Evolutionary conservation across 1,140 invertebrate species (phyloP), one percentile per base, ranked within the genome.

Genomic region (Caenorhabditis remanei): DNA sequence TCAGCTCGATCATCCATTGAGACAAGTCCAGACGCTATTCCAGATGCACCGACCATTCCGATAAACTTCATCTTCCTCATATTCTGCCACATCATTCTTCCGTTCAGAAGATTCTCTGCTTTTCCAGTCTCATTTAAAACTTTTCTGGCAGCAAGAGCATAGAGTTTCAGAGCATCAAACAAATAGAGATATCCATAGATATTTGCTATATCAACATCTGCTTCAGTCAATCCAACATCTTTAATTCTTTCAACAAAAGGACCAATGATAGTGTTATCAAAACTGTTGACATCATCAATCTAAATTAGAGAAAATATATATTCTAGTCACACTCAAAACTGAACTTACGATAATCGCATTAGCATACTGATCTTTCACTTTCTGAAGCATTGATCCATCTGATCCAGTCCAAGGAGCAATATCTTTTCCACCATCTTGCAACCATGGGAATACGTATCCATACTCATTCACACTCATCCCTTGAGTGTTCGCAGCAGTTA

Each of bases 281-380:
- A 92, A 19, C 92, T 90, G 84, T 92, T 92, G 4, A 92, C 91
- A 67, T 92, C 91, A 88, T 92, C 91, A 43, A 92, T 90, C 90
- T 91, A 67, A 89, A 91, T n/a, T 14, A 21, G 2, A 21, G 53
- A 11, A 46, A 55, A 13, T 40, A 83, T 48, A 13, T 11, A 40
- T 43, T 65, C 43, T 21, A 40, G 6, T 21, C 50, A 6, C n/a
- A 32, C 2, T 32, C 2, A 32, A 32, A 32, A 32, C 32, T 46
- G 40, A 48, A 82, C 90, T 50, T 79, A 91, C 91, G 56, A 92
- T 92, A 46, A 92, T 93, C 19, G 91, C 88, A 67, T 89, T 89
- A 13, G 87, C 88, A 65, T 89, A 89, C 32, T 89, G 88, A 85
- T 89, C 89, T 32, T 89, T 89, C 41, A 89, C 88, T 53, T 88